Base-by-base conservation (phyloP, 2,113 vertebrate genomes). In the Nyctibius bracteatus region DNA sequence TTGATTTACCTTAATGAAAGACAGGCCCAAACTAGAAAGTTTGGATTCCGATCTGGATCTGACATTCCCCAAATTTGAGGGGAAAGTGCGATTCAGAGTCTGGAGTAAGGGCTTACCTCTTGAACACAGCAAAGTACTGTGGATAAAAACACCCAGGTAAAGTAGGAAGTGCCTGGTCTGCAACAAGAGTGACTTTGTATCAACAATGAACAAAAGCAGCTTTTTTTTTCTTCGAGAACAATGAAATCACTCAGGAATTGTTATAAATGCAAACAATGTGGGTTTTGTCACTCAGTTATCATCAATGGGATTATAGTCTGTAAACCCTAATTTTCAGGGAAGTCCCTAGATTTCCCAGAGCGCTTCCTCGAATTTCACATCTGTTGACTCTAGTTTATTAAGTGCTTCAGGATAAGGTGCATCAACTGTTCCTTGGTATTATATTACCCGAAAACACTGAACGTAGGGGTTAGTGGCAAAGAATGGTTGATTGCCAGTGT, bases 261-360 rank as follows among this genome's bases (percentile, higher is more conserved):
- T 94, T 95, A 83, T n/a, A 93, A 93, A 95, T 74, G 91, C 90
- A 90, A 88, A 92, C 92, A 95, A 77, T 73, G 85, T 49, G 86
- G 54, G 70, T 44, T 97, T 96, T 96, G 92, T 96, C 90, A 93
- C 73, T 89, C 72, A 61, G 80, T 88, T 96, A 96, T 96, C 96
- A 94, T 94, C 92, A 92, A 43, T 88, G 55, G 74, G 87, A 94
- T 97, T 96, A 90, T 77, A 96, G 91, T 95, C 94, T 88, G 85
- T 95, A 94, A 96, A 92, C 81, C 51, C 67, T 92, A 95, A 96
- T 96, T 94, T 96, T 97, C 91, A 97, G 97, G 97, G 94, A 97
- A 97, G 97, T 94, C 95, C 97, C 97, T 96, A 92, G 81, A 78
- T 95, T 97, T 91, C 91, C 95, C 90, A 92, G 65, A 91, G 75